Evolutionary conservation across 2,113 vertebrate genomes (phyloP).

Genomic region (Quiscalus mexicanus): DNA sequence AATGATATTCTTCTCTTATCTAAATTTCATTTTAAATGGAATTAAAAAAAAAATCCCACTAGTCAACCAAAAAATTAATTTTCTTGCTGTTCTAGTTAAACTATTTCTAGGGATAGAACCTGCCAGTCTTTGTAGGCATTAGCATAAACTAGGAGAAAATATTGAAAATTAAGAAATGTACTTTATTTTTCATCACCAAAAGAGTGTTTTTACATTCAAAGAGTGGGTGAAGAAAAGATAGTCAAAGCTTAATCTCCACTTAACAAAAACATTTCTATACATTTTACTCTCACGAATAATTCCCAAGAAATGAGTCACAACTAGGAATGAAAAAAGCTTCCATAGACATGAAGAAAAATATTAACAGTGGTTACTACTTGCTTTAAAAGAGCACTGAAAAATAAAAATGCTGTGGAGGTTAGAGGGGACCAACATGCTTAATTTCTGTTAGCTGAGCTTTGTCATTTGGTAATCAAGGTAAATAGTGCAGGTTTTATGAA

Average conservation of each 20-base stretch:
- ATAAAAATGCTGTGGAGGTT: neutral
- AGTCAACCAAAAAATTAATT: neutral
- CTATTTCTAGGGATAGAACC: neutral
- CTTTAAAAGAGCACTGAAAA: neutral
- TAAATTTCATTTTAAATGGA: neutral
- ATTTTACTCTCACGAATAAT: neutral
- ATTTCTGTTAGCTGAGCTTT: neutral
- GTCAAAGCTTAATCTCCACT: neutral
- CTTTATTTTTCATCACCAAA: neutral
- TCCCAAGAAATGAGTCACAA: neutral
- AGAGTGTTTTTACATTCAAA: neutral
- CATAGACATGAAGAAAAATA: neutral
- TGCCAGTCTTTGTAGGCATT: neutral
- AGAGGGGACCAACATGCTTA: neutral
- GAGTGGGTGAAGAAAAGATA: neutral
- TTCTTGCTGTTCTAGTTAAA: neutral
- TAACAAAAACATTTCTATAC: neutral
- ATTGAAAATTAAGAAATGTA: neutral
- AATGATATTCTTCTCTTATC: neutral
- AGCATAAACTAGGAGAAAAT: neutral
- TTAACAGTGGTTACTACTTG: accelerated
- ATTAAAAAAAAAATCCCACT: accelerated
- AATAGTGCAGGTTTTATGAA: neutral
- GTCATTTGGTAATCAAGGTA: neutral
- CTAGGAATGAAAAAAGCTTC: neutral